phyloP scores from a whole-genome alignment of 2,797 vertebrate species.

The Pseudocheirus occidentalis region DNA sequence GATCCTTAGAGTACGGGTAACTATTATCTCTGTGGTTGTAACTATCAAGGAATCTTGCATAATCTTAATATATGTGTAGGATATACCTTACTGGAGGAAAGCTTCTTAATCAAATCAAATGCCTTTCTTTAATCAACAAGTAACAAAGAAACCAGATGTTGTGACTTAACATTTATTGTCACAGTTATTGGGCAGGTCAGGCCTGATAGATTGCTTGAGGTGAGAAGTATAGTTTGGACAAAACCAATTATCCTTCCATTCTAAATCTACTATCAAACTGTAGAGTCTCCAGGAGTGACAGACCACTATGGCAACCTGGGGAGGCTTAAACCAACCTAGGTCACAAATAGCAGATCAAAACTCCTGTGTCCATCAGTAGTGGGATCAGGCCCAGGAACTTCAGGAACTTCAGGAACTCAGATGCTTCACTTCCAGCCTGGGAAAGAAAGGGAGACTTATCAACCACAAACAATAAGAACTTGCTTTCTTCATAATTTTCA shows the following conservation, averaged over 20 bases:
- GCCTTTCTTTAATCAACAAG: not conserved
- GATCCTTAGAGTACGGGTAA: not conserved
- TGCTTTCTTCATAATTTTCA: not conserved
- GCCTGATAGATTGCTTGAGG: not conserved
- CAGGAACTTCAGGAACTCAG: too few relatives aligned
- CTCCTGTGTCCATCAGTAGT: not conserved
- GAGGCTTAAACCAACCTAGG: not conserved
- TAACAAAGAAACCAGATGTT: not conserved
- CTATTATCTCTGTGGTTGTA: not conserved
- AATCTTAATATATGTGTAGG: not conserved
- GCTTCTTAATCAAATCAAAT: not conserved
- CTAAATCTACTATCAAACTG: too few relatives aligned
- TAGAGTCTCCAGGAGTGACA: too few relatives aligned
- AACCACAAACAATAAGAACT: not conserved
- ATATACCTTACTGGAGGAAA: not conserved
- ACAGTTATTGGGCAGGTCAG: not conserved
- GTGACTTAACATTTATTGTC: not conserved
- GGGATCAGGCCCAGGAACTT: not conserved
- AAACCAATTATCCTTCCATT: too few relatives aligned
- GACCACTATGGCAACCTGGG: not conserved
- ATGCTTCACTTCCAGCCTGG: not conserved
- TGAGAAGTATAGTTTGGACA: too few relatives aligned
- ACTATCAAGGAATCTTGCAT: not conserved
- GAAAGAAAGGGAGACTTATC: not conserved
- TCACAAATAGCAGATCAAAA: not conserved